Base-by-base conservation (phyloP, 92 coral and sea anemone genomes). In the Phymanthus crucifer region DNA sequence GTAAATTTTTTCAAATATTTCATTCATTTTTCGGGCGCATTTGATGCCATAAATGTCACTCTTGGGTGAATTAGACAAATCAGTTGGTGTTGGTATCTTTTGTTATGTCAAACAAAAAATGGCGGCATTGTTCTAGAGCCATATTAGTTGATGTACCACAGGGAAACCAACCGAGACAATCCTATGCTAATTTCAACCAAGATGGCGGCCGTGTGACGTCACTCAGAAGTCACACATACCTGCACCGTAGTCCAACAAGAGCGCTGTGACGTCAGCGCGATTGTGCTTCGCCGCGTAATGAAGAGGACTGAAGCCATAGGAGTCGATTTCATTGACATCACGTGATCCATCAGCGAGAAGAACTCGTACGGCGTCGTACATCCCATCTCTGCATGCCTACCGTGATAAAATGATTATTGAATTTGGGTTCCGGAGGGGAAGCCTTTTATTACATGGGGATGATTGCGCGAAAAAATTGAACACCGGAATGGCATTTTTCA, bases 201-300 rank as follows among this genome's bases (percentile, higher is more conserved):
- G 10, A 54, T 54, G 64, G 64, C 52, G 32, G 29, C 50, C 35
- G 19, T 38, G n/a, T 29, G 31, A 32, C 11, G 40, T 46, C 36
- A 56, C 19, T 38, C 23, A 36, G 14, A 70, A 73, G 29, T 26
- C 29, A 19, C 48, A 37, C 70, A 73, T 37, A 92, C 97, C 91
- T 73, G 97, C 97, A 0, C 93, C 97, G 27, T 79, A 70, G 80
- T 72, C 70, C 11, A 92, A 83, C 13, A 92, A 57, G 34, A 87
- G 80, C 36, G 86, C 80, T 36, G 90, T 46, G 14, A 83, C 75
- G 71, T 85, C 79, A 31, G 73, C 77, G 31, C 76, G 89, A 72
- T 92, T 79, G 50, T 80, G 70, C 27, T 90, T 88, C 17, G 93
- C 89, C 34, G 93, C 97, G 40, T 80, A 84, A 84, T 92, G 97